phyloP scores from a whole-genome alignment of 2,113 vertebrate genomes.

The Periophthalmodon schlosseri region DNA sequence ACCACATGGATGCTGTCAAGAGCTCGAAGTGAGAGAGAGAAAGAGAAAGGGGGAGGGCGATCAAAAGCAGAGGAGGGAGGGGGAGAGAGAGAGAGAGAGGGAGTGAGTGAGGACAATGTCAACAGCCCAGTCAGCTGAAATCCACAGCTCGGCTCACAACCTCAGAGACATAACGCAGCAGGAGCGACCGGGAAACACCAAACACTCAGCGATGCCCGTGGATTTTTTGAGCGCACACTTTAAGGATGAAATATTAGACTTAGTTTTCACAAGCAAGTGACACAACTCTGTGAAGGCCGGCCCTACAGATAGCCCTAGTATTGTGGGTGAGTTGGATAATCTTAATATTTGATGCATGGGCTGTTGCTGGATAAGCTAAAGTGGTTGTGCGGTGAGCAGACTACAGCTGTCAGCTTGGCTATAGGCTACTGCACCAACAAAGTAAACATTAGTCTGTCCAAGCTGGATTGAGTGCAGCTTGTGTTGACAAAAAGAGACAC shows the following conservation, averaged over 20 bases:
- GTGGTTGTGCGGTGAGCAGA: constrained; percentile 5
- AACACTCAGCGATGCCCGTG: constrained; percentile 26
- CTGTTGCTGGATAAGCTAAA: constrained; percentile 12
- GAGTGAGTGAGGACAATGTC: constrained; percentile 62
- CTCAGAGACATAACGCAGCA: constrained; percentile 35
- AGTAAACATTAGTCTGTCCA: constrained; percentile 38
- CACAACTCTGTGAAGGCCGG: constrained; percentile 32
- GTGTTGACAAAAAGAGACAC: constrained; percentile 14
- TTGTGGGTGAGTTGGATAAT: constrained; percentile 63
- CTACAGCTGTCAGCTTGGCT: constrained; percentile 38
- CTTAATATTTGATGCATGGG: constrained; percentile 38
- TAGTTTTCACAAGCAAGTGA: constrained; percentile 21
- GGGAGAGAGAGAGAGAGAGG: constrained; percentile 3
- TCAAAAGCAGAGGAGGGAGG: constrained; percentile 33
- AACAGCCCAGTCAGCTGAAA: constrained; percentile 77
- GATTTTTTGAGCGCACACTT: constrained; percentile 17
- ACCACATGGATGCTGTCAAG: constrained; percentile 53
- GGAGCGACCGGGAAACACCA: constrained; percentile 21
- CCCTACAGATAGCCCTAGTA: constrained; percentile 42
- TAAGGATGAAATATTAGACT: constrained; percentile 8
- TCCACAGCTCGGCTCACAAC: constrained; percentile 51
- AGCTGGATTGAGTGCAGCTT: neutral
- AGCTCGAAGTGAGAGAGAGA: constrained; percentile 29
- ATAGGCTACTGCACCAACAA: constrained; percentile 30
- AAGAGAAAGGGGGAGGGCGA: constrained; percentile 26